Evolutionary conservation across 2,113 vertebrate species (phyloP), one percentile per base, ranked within the genome.

Genomic region (Thamnaconus septentrionalis): DNA sequence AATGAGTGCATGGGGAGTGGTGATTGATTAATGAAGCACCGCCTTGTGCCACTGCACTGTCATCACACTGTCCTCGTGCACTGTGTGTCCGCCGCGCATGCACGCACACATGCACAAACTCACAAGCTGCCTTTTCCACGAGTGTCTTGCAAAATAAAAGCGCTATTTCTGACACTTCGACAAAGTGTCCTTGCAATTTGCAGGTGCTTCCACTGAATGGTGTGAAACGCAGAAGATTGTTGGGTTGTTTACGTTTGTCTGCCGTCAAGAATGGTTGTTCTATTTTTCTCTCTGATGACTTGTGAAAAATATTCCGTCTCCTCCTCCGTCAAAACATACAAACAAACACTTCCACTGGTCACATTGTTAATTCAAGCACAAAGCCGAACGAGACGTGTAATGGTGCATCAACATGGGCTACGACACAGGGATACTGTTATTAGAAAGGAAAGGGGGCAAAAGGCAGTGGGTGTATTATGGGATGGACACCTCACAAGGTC

Each of bases 21-120:
- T 69, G 66, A 82, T 86, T 69, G 60, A 86, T 88, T 81, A 83
- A 59, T 71, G 69, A 66, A 60, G 75, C 71, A 64, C 43, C 5
- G 40, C 44, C 56, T 64, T 41, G 39, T 64, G 73, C 72, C 74
- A 78, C 6, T 62, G 71, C 55, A 55, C 75, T 64, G 71, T 79
- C 79, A 82, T 77, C 78, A 79, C 56, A 70, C 79, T 63, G 18
- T 50, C 42, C 1, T 63, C 42, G 52, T 73, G 54, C 11, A 57
- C 59, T 54, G 54, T 41, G 3, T 10, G 47, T 48, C 18, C 12
- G 41, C 50, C 61, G 31, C 59, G 56, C 46, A 41, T 53, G 59
- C 56, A 71, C 46, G 54, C 46, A 54, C 57, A 65, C 52, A 67
- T 66, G 67, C 41, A 52, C 59, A 40, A 58, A 40, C 66, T 41